Evolutionary conservation across 2,888 invertebrate genomes (phyloP), one percentile per base, ranked within the genome.

Genomic region (Drosophila phalerata): DNA sequence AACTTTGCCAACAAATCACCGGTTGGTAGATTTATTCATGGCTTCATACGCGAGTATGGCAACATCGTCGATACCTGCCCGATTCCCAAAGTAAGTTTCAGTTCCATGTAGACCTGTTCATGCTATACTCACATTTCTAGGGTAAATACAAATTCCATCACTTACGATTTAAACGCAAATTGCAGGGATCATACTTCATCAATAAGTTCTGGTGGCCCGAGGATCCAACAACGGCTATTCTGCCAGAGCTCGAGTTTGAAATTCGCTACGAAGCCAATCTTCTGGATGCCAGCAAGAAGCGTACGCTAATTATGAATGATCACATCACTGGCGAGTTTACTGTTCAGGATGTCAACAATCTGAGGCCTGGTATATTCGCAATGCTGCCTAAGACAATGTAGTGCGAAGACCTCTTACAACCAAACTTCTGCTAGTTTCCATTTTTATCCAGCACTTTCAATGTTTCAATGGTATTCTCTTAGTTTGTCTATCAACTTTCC

Each of bases 131-230:
- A 34, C 6, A 74, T 11, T 79, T 72, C 37, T 73, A 85, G 88
- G 77, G 83, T 34, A 70, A 51, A 63, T 78, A 64, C 68, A 70
- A 63, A 57, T 55, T 73, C 25, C 73, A 55, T 25, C 77, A 80
- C 38, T 66, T 79, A 77, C 74, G 72, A 30, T 75, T 85, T 68
- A 60, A 78, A 38, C 82, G 83, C 30, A 75, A 72, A 60, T 92
- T 90, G 38, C 84, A 92, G 92, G 92, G 91, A 9, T 55, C 85
- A 30, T 92, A 92, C 65, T 86, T 58, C 17, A 68, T 91, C 52
- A 89, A 90, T 51, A 91, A 88, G 49, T 74, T 92, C 67, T 92
- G 92, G 92, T 81, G 90, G 78, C 92, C 92, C 6, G 92, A 92
- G 69, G 92, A 92, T 57, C 75, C 91, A 11, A 71, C 91, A 0